phyloP scores from a whole-genome alignment of 2,113 vertebrate genomes.

The Procapra przewalskii region DNA sequence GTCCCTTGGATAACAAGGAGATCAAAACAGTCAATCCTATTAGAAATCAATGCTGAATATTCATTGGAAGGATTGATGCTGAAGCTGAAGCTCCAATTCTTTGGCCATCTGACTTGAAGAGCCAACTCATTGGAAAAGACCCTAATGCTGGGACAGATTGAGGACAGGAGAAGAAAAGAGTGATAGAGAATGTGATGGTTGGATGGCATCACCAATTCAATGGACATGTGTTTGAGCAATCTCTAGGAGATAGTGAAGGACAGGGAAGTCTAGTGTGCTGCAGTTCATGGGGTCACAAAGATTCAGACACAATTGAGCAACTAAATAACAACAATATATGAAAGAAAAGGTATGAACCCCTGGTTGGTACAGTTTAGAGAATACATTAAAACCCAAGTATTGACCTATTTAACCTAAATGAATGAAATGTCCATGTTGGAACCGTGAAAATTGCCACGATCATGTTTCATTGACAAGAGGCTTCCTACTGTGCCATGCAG shows the following conservation, averaged over 20 bases:
- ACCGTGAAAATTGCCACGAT: fast-evolving
- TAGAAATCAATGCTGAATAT: background rate
- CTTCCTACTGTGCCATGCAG: background rate
- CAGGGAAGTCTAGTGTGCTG: background rate
- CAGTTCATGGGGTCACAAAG: background rate
- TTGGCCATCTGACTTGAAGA: background rate
- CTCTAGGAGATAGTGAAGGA: background rate
- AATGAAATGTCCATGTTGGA: background rate
- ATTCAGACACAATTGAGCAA: background rate
- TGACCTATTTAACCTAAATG: background rate
- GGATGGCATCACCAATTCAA: background rate
- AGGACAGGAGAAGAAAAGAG: background rate
- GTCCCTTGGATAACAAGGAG: background rate
- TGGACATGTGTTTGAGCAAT: background rate
- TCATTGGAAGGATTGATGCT: background rate
- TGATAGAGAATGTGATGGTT: background rate
- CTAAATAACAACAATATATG: background rate
- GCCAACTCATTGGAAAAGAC: background rate
- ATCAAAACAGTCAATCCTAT: background rate
- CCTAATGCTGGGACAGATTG: background rate
- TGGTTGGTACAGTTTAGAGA: background rate
- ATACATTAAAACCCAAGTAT: background rate
- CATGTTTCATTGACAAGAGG: background rate
- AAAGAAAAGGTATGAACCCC: background rate
- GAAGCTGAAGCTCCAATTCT: background rate